Conservation (phyloP, 2,113 vertebrate species). For the Cyprinodon tularosa region DNA sequence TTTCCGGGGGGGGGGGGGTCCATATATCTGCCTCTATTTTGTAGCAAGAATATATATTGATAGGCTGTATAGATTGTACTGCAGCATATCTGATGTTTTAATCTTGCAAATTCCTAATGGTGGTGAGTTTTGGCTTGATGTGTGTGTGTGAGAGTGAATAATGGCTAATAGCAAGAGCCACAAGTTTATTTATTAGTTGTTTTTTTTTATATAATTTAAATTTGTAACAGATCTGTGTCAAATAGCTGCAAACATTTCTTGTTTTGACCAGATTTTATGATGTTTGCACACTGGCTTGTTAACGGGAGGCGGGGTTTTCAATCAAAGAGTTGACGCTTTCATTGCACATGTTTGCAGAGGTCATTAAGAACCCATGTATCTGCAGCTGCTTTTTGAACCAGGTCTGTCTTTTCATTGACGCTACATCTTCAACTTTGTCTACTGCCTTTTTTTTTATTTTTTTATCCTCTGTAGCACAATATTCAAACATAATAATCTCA, state of each 20-base stretch:
- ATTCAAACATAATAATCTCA: conserved; percentile 66
- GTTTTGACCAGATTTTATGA: neutral
- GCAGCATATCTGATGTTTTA: conserved; percentile 50
- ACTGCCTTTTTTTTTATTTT: conserved; percentile 46
- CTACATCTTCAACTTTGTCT: conserved; percentile 44
- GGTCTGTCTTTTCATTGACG: conserved; percentile 49
- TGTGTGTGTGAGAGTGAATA: conserved; percentile 18
- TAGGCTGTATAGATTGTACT: conserved; percentile 60
- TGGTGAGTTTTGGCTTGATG: conserved; percentile 62
- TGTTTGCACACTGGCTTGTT: neutral
- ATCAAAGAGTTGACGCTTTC: neutral
- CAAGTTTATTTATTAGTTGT: conserved; percentile 41
- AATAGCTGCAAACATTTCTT: conserved; percentile 51
- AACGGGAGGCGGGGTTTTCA: conserved; percentile 28
- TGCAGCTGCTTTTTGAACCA: conserved; percentile 58
- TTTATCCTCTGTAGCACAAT: conserved; percentile 61
- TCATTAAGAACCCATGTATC: neutral
- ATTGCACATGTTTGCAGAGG: neutral
- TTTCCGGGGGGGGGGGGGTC: conserved; percentile 54
- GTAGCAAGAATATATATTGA: conserved; percentile 65
- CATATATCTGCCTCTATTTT: conserved; percentile 62
- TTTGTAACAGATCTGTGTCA: conserved; percentile 46
- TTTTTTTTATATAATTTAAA: neutral
- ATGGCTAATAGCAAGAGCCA: conserved; percentile 61
- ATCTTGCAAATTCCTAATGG: conserved; percentile 64